A percentile compares a stretch with the other conserved stretches of the same genome.
phyloP scores from a whole-genome alignment of 2,113 vertebrate genomes.

The Syngnathus scovelli region DNA sequence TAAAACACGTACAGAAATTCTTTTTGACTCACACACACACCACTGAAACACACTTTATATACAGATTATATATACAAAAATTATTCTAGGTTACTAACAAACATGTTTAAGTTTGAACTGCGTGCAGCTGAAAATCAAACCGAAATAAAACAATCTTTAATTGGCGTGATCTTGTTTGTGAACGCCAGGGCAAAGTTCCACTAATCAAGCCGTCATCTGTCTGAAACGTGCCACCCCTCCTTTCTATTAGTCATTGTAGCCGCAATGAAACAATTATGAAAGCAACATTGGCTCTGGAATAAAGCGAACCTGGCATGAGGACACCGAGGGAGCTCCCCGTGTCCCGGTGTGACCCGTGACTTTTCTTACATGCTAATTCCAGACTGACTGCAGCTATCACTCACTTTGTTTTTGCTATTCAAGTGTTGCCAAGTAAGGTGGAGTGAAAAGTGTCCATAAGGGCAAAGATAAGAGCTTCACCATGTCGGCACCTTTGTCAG shows the following conservation, averaged over 20 bases:
- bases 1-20: too few species aligned
- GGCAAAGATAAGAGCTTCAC: constrained; percentile 52
- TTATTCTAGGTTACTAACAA: too few species aligned
- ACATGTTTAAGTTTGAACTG: neutral
- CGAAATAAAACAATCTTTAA: neutral
- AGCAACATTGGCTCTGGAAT: constrained; percentile 9
- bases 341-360: constrained; percentile 32
- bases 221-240: neutral
- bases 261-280: neutral
- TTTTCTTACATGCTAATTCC: constrained; percentile 59
- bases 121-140: neutral
- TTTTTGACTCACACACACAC: too few species aligned
- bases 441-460: constrained; percentile 28
- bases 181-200: neutral
- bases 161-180: neutral
- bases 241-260: neutral
- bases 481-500: constrained; percentile 48
- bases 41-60: too few species aligned
- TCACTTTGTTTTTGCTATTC: constrained; percentile 39
- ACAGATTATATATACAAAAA: too few species aligned
- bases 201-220: neutral
- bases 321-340: constrained; percentile 20
- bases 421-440: constrained; percentile 32
- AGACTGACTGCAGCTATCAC: constrained; percentile 59
- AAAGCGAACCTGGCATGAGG: constrained; percentile 44